Base-by-base conservation (phyloP, 1,140 invertebrate species). In the Penaeus chinensis region DNA sequence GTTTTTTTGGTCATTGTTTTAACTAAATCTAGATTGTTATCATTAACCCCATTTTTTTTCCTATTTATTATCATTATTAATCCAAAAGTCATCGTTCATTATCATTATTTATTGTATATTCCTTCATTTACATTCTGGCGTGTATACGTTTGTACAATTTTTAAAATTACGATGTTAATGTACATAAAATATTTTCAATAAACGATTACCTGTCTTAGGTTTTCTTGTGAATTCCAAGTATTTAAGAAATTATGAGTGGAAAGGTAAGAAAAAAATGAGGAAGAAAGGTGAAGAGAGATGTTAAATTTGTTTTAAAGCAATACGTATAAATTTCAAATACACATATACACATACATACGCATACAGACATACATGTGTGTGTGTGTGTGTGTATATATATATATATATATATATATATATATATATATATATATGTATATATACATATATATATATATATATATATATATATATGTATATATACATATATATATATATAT, bases 351-450 rank as follows among this genome's bases (percentile, higher is more conserved):
- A 79, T 60, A 79, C n/a, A 79, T n/a, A 79, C 54, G 47, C 54
- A 79, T 79, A 79, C 54, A 79, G 0, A 79, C 42, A 79, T 79
- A 79, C 13, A 79, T 78, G 7, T 78, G 42, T 78, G 42, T 78
- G 8, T 78, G 42, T 78, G 10, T 54, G 42, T 78, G 42, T 78
- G 42, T 78, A 18, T 79, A 37, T 79, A 54, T 79, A 54, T 79
- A 37, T 79, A 8, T 79, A 18, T 79, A 37, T 79, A 18, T 79
- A 54, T 79, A 37, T 54, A 54, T 79, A 79, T 79, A 18, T 54
- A 54, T 79, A 54, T 79, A 37, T 79, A 37, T 79, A 47, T 47
- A 79, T 24, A 42, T 47, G 54, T 79, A 79, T 54, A 60, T 79
- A 79, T 42, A 78, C n/a, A 78, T 78, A 78, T 60, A 78, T 47